These are phyloP conservation scores for Kryptopterus vitreolus DNA, from an alignment of 2,797 vertebrate genomes.

Conservation along the genomic window DNA sequence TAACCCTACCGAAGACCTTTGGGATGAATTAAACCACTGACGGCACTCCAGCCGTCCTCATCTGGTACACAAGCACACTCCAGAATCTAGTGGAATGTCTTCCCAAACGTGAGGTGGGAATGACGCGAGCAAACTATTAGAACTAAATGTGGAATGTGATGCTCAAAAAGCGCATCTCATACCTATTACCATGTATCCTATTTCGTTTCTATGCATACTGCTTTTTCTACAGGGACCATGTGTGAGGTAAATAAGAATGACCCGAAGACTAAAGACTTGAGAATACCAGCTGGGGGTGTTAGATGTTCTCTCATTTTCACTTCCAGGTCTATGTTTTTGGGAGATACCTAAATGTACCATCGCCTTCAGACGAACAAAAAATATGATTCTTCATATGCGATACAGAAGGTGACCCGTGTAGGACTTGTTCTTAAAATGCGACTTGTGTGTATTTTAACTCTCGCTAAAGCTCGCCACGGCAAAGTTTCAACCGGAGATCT, in stretches of 20 bases:
- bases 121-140: too few species aligned
- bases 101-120: too few species aligned
- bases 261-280: not conserved
- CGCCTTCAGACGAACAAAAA: not conserved
- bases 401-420: slow-evolving; percentile 9
- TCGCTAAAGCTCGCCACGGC: not conserved
- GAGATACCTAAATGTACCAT: not conserved
- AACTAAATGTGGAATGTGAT: too few species aligned
- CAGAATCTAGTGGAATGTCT: too few species aligned
- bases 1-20: too few species aligned
- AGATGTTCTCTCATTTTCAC: not conserved
- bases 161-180: too few species aligned
- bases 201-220: not conserved
- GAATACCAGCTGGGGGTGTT: not conserved
- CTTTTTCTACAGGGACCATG: not conserved
- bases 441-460: not conserved
- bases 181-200: not conserved
- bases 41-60: too few species aligned
- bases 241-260: not conserved
- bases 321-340: not conserved
- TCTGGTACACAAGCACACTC: too few species aligned
- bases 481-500: slow-evolving; percentile 1
- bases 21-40: too few species aligned
- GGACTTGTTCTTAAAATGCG: not conserved
- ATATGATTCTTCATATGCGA: not conserved